Base-by-base conservation (phyloP, 1,140 invertebrate genomes). In the Zaprionus inermis region DNA sequence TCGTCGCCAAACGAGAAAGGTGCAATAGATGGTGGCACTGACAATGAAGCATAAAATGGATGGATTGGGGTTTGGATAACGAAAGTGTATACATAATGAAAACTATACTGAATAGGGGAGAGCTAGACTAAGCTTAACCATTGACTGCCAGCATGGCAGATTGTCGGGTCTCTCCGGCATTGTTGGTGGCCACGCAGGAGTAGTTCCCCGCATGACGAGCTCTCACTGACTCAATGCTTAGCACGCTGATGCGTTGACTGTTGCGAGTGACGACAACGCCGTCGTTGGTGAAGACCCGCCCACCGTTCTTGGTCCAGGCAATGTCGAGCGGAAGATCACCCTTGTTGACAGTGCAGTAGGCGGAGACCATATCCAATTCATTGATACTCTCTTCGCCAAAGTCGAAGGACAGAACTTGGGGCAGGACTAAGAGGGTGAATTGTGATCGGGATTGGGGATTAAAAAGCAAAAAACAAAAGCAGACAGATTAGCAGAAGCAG, bases 261-360 rank as follows among this genome's bases (percentile, higher is more conserved):
- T 94, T 95, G 58, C 93, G 94, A 28, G 94, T 93, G 28, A 94
- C 92, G 4, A 93, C 92, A 34, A 95, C 92, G 20, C 91, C 93
- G 83, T 91, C 92, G 68, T 81, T 92, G 75, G 80, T 91, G 72
- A 78, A 88, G 52, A 92, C 79, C 22, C 90, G 81, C 30, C 86
- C 83, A 24, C 90, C 86, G 36, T 93, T 91, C 55, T 93, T 92
- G 24, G 90, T 91, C 97, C 97, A 97, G 44, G 93, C 93, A 73
- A 97, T 96, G 57, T 95, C 95, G 59, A 98, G 93, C 1, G 97
- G 97, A 64, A 95, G 93, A 91, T 98, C 97, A 34, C 97, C 97
- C 92, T 97, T 97, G 76, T 95, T 95, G 11, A 98, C 95, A 16
- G 96, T 95, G 93, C 97, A 98, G 20, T 95, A 94, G 44, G 96